phyloP scores from a whole-genome alignment of 2,797 vertebrate species.

The Strix occidentalis region DNA sequence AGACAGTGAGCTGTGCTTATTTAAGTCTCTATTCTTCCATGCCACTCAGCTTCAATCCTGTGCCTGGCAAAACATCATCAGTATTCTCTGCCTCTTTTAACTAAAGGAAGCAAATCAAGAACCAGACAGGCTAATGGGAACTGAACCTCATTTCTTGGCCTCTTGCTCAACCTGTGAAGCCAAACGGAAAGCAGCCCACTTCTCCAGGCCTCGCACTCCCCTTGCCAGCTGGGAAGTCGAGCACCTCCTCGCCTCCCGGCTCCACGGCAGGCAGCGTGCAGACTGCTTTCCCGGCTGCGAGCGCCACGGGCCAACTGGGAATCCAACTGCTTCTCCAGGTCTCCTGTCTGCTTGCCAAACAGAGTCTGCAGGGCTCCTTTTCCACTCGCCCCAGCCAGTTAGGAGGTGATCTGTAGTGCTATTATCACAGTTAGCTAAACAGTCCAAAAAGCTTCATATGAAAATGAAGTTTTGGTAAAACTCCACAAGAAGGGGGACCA shows the following conservation, averaged over 20 bases:
- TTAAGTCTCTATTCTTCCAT: slow-evolving; percentile 56
- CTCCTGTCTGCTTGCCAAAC: slow-evolving; percentile 23
- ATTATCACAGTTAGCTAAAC: background rate
- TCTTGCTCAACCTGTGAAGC: slow-evolving; percentile 20
- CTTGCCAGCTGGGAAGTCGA: slow-evolving; percentile 48
- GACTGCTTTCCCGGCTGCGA: slow-evolving; percentile 9
- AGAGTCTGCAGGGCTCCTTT: slow-evolving; percentile 3
- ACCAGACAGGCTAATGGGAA: slow-evolving; percentile 69
- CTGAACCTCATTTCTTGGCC: slow-evolving; percentile 70
- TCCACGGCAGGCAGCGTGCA: slow-evolving; percentile 25
- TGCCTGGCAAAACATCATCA: slow-evolving; percentile 43
- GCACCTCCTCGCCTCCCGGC: background rate
- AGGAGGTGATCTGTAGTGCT: background rate
- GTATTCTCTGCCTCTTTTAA: slow-evolving; percentile 57
- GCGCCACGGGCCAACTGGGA: slow-evolving; percentile 54
- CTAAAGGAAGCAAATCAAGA: slow-evolving; percentile 60
- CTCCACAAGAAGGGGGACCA: background rate
- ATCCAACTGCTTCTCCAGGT: slow-evolving; percentile 48
- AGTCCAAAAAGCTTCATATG: background rate
- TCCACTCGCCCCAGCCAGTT: background rate
- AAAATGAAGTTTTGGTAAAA: background rate
- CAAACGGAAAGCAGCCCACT: slow-evolving; percentile 62
- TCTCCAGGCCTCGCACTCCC: background rate
- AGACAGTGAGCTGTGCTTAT: slow-evolving; percentile 63
- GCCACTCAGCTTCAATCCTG: slow-evolving; percentile 40